Conservation (phyloP, 2,113 vertebrate species). For the Chitala chitala region DNA sequence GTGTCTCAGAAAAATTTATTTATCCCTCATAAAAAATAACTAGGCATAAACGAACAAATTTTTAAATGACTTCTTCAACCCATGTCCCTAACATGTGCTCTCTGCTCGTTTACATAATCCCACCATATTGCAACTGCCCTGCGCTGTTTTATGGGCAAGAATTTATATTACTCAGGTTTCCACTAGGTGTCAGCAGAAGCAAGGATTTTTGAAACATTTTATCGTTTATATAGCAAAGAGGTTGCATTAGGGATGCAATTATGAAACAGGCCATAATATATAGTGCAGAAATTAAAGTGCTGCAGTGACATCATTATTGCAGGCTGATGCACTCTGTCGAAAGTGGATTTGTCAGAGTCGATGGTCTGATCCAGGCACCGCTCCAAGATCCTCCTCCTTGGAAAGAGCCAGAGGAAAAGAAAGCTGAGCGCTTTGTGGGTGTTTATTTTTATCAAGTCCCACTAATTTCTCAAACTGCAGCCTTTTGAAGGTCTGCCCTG, state of each 20-base stretch:
- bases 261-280: conserved; percentile 1
- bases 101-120: conserved; percentile 23
- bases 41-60: background rate
- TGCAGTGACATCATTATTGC: background rate
- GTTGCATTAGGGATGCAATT: conserved; percentile 18
- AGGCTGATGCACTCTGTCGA: background rate
- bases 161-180: background rate
- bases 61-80: conserved; percentile 29
- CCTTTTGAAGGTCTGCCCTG: conserved; percentile 33
- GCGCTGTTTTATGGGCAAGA: background rate
- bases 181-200: conserved; percentile 52
- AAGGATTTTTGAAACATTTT: conserved; percentile 24
- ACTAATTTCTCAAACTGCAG: conserved; percentile 55
- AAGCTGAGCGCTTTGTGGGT: conserved; percentile 30
- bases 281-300: background rate
- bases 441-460: conserved; percentile 24
- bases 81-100: conserved; percentile 33
- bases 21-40: background rate
- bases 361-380: background rate
- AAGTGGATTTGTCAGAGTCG: conserved; percentile 4
- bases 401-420: conserved; percentile 35
- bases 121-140: background rate
- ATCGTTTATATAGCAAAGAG: conserved; percentile 20
- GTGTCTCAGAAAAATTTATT: too few relatives aligned
- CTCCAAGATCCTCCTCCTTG: conserved; percentile 11